These are phyloP conservation scores for Chironomus riparius DNA, from an alignment of 2,888 invertebrate genomes.

Conservation along the genomic window DNA sequence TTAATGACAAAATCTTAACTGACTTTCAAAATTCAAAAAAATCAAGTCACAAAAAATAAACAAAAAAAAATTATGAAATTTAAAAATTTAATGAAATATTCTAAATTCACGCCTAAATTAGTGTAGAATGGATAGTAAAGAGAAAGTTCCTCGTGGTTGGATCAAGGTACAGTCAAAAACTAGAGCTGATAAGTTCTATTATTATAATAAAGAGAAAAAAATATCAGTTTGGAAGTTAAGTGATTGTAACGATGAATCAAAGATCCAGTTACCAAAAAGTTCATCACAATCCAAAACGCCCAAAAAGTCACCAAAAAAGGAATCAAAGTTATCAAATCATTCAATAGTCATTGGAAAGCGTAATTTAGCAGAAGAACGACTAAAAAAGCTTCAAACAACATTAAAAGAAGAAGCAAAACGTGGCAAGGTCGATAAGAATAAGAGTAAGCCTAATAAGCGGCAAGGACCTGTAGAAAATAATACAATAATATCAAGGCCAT, in stretches of 20 bases:
- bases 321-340: not conserved
- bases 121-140: not conserved
- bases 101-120: not conserved
- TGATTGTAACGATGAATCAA: not conserved
- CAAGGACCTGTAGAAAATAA: too few species aligned
- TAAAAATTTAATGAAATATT: not conserved
- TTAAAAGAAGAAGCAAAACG: constrained; percentile 24
- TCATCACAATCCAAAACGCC: not conserved
- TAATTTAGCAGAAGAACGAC: constrained; percentile 30
- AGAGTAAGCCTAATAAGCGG: too few species aligned
- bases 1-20: not conserved
- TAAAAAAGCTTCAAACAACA: constrained; percentile 28
- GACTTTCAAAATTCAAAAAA: too few species aligned
- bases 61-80: not conserved
- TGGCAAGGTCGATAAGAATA: not conserved
- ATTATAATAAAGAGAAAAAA: not conserved
- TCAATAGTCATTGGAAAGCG: not conserved
- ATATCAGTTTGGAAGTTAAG: not conserved
- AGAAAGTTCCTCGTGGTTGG: constrained; percentile 4
- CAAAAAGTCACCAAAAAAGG: not conserved
- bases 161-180: constrained; percentile 3
- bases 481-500: not conserved
- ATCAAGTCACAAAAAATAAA: not conserved
- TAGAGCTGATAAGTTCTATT: not conserved
- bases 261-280: not conserved